Evolutionary conservation across 2,797 vertebrate species (phyloP), one percentile per base, ranked within the genome.

Genomic region (Acomys russatus): DNA sequence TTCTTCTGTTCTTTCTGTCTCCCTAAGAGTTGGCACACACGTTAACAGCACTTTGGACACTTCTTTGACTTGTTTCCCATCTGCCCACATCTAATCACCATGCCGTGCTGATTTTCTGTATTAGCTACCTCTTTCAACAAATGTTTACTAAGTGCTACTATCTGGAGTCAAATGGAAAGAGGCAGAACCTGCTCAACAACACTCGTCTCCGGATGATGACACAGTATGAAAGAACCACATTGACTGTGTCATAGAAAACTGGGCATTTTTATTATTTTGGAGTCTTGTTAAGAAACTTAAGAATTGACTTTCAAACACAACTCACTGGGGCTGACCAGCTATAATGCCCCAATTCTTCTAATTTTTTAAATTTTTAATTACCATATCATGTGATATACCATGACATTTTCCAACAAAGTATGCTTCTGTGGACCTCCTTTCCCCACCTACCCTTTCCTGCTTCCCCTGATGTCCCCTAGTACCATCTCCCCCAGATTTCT

Each of bases 251-350:
- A 90, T 33, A 94, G 12, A 91, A 86, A 18, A 85, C 20, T 33
- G 18, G 51, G 7, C 15, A 63, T 88, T 86, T 25, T n/a, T 17
- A 91, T 63, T 4, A 12, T 28, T 68, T 54, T 23, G 10, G 30
- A 17, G 35, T 35, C 38, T 92, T 51, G 56, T 61, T 20, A 90
- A 23, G 18, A 64, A 44, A 11, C 80, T 80, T 63, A 74, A 88
- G 30, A 77, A 90, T 12, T 33, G 11, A 64, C 49, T 84, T 91
- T 80, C 44, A 78, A 94, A 97, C 78, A 92, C 59, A 96, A 63
- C 5, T 12, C 7, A 59, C 14, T 76, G 54, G 2, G 11, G 84
- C 1, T 61, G 2, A 6, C 20, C n/a, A 85, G n/a, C 51, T 2
- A 1, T 51, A 86, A 25, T 71, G 20, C 54, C 15, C 30, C 49